Conservation (phyloP, 2,888 invertebrate species). For the Athetis lepigone region DNA sequence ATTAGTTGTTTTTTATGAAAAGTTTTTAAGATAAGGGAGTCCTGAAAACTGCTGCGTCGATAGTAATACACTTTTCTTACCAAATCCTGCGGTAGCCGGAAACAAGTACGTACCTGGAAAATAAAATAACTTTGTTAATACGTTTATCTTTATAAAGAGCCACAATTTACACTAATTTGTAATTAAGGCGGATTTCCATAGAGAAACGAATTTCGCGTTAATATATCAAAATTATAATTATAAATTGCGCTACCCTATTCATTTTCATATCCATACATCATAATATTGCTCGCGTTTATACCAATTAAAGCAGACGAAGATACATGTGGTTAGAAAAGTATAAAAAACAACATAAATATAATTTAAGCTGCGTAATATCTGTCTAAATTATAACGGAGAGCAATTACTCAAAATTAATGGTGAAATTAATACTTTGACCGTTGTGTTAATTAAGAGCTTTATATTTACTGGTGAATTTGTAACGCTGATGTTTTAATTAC, state of each 20-base stretch:
- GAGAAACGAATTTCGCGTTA: conserved; percentile 62
- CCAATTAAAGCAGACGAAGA: conserved; percentile 82
- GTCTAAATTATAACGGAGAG: conserved; percentile 82
- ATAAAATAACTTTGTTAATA: conserved; percentile 44
- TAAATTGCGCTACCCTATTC: conserved; percentile 76
- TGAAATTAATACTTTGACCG: conserved; percentile 90
- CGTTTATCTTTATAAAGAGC: conserved; percentile 4
- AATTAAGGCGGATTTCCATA: conserved; percentile 68
- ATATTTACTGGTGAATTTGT: conserved; percentile 79
- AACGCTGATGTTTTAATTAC: conserved; percentile 75
- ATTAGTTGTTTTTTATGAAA: background rate
- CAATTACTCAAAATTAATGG: conserved; percentile 89
- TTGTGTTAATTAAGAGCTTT: conserved; percentile 87
- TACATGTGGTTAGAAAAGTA: conserved; percentile 77
- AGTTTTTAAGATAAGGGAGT: background rate
- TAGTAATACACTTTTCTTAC: conserved; percentile 37
- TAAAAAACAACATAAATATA: conserved; percentile 85
- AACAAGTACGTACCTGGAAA: conserved; percentile 79
- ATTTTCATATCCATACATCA: conserved; percentile 84
- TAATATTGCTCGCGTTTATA: conserved; percentile 80
- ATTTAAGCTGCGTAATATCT: conserved; percentile 85
- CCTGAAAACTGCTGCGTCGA: background rate
- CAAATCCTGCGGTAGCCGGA: conserved; percentile 6
- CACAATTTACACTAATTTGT: conserved; percentile 34
- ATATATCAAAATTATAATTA: conserved; percentile 78